Base-by-base conservation (phyloP, 2,797 vertebrate genomes). In the Onychomys leucogaster region DNA sequence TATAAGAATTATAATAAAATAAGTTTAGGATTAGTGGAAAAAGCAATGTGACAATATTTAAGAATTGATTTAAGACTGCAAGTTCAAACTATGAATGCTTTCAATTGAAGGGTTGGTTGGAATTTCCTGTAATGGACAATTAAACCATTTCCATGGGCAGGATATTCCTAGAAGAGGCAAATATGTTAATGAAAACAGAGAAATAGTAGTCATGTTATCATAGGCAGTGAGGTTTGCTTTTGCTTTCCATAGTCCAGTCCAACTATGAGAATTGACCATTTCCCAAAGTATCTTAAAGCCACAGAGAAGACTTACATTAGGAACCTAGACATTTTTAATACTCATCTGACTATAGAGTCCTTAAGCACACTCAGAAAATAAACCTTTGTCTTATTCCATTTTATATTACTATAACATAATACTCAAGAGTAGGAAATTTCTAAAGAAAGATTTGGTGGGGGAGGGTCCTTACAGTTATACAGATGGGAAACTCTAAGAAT, bases 51-150 rank as follows among this genome's bases (percentile, higher is more conserved):
- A 82, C 27, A 23, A 85, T 78, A 86, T 89, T 91, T 76, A 89
- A 34, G 34, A 34, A 13, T 52, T n/a, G 4, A 71, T 71, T 77
- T 34, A 93, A 37, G 84, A 46, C 34, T 93, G 49, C 37, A 37
- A 37, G 11, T 16, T 76, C 37, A 85, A 91, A 80, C 19, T 92
- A 14, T 91, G 23, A 80, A 37, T 67, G 16, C 8, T 91, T 77
- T 93, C 41, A 67, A 29, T 32, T 75, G 67, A 76, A 87, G 75
- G 63, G 41, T 77, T 75, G 34, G 5, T 82, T 75, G 41, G 21
- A 96, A 90, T 81, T 90, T 91, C 49, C 27, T 94, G 3, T 95
- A 90, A 63, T 57, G 2, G 83, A 41, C 9, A 96, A 69, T 52
- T 37, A 57, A 52, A 80, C 6, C 10, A 73, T 94, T 87, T 73